phyloP scores from a whole-genome alignment of 2,888 invertebrate species.

The Pterobdella sp. region DNA sequence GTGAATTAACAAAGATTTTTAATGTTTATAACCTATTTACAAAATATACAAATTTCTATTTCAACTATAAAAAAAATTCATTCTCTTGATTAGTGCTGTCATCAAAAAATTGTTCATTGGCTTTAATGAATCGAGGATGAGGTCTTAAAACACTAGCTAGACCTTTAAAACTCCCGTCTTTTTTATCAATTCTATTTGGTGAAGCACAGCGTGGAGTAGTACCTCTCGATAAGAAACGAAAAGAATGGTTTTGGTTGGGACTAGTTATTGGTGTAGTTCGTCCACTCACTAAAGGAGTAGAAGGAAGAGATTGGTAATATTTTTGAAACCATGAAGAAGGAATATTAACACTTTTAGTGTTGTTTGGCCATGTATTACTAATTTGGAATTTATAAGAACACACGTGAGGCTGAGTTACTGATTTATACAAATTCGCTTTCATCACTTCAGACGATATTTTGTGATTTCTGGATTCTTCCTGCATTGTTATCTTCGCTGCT shows the following conservation, averaged over 20 bases:
- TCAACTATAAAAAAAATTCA: no score
- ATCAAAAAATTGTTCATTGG: not conserved
- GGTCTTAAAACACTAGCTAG: conserved; percentile 36
- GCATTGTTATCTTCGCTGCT: conserved; percentile 35
- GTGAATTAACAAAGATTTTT: no score
- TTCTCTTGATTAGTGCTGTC: no score
- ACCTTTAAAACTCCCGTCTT: conserved; percentile 33
- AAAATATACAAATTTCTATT: no score
- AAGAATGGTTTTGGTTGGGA: conserved; percentile 33
- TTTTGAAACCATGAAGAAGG: conserved; percentile 13
- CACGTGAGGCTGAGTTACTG: conserved; percentile 30
- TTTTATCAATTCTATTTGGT: conserved; percentile 29
- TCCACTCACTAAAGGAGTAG: conserved; percentile 36
- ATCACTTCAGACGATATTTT: conserved; percentile 37
- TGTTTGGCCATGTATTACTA: conserved; percentile 16
- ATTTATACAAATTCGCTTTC: conserved; percentile 38
- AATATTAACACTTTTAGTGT: not conserved
- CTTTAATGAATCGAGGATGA: conserved; percentile 32
- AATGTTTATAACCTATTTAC: no score
- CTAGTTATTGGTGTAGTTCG: conserved; percentile 33
- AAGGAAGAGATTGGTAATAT: conserved; percentile 34
- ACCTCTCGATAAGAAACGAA: conserved; percentile 36
- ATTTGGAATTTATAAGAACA: conserved; percentile 22
- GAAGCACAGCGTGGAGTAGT: conserved; percentile 31
- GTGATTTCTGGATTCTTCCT: conserved; percentile 37